These are phyloP conservation scores for Furcifer pardalis DNA, from an alignment of 2,797 vertebrate genomes.

Conservation along the genomic window DNA sequence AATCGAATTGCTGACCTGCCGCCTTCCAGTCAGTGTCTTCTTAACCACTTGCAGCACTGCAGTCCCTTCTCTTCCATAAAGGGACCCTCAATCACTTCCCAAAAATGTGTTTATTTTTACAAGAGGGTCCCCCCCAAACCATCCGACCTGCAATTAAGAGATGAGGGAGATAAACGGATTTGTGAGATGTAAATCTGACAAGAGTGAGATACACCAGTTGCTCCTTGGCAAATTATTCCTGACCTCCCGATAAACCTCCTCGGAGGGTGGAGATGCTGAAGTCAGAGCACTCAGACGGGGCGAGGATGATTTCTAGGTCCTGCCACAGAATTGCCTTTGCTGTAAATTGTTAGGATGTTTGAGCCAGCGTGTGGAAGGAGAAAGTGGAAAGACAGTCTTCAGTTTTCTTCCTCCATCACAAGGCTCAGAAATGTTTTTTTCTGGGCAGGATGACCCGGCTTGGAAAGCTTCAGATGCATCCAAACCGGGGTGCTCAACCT, in stretches of 20 bases:
- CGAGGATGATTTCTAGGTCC: background rate
- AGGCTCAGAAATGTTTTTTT: background rate
- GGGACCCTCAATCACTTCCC: too few species aligned
- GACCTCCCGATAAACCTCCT: background rate
- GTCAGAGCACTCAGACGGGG: background rate
- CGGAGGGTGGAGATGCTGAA: background rate
- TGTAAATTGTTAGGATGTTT: background rate
- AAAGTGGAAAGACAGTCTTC: background rate
- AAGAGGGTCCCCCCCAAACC: background rate
- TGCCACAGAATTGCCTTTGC: background rate
- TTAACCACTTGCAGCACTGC: too few species aligned
- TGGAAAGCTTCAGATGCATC: too few species aligned
- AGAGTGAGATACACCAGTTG: background rate
- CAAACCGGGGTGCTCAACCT: too few species aligned
- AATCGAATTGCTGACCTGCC: too few species aligned
- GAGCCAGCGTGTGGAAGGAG: background rate
- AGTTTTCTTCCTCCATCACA: background rate
- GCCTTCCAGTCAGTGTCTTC: too few species aligned
- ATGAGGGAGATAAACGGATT: background rate
- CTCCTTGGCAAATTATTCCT: background rate
- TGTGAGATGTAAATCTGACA: background rate
- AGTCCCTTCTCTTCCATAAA: background rate
- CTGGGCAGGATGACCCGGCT: too few species aligned
- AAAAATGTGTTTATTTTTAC: constrained; percentile 12
- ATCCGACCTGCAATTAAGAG: background rate